Percentiles rank a stretch among this genome's conserved stretches.
Evolutionary conservation across 1,140 invertebrate genomes (phyloP).

Genomic region (Holotrichia oblita): DNA sequence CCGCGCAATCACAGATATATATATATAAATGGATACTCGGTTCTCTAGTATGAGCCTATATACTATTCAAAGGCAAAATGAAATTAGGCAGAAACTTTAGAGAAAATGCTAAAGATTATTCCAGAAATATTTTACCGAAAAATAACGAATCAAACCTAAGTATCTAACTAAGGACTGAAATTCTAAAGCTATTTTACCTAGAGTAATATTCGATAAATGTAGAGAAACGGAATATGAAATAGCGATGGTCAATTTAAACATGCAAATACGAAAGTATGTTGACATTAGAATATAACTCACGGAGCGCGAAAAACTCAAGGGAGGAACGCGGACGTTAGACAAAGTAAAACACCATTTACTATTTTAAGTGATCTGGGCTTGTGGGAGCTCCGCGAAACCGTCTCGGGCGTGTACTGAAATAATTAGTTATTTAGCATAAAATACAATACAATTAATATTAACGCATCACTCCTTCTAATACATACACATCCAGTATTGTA

Average conservation of each 20-base stretch:
- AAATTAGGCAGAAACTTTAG: too few relatives aligned
- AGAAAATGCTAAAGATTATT: too few relatives aligned
- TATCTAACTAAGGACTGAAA: not conserved
- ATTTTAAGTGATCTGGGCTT: constrained; percentile 54
- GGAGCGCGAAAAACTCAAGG: constrained; percentile 39
- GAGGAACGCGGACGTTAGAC: constrained; percentile 15
- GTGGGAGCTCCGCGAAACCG: constrained; percentile 33
- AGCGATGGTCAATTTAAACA: constrained; percentile 36
- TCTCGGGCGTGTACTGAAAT: constrained; percentile 49
- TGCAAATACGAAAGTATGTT: constrained; percentile 38
- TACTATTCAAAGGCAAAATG: too few relatives aligned
- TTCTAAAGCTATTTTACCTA: not conserved
- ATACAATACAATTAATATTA: constrained; percentile 52
- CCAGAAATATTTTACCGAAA: too few relatives aligned
- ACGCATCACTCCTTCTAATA: constrained; percentile 18
- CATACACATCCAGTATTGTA: not conserved
- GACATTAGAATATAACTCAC: constrained; percentile 41
- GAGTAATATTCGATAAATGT: not conserved
- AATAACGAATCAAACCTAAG: too few relatives aligned
- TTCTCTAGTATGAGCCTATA: too few relatives aligned
- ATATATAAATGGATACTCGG: too few relatives aligned
- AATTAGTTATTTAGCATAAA: constrained; percentile 56
- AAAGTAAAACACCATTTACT: constrained; percentile 53
- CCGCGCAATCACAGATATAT: too few relatives aligned
- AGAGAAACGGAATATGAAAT: not conserved